A percentile compares a stretch with the other conserved stretches of the same genome.
These are phyloP conservation scores for Mus pahari DNA, from an alignment of 2,113 vertebrate species.

Conservation along the genomic window DNA sequence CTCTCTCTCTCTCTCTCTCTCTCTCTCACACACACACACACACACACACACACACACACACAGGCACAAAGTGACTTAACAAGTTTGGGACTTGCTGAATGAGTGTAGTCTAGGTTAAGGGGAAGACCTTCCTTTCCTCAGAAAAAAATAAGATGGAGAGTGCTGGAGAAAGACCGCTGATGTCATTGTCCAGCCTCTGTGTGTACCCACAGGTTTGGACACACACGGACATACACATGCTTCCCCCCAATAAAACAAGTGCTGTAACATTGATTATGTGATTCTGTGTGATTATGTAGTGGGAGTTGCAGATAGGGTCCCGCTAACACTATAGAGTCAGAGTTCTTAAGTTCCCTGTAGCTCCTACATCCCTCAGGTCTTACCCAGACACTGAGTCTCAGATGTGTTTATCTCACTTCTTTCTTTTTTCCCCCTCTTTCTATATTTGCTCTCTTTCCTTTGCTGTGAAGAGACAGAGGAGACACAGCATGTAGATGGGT, in stretches of 20 bases:
- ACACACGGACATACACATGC: neutral
- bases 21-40: too few species aligned
- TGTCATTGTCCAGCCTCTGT: too few species aligned
- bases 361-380: neutral
- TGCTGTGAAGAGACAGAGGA: neutral
- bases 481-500: neutral
- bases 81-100: neutral
- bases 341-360: neutral
- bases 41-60: neutral
- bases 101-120: neutral
- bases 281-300: neutral
- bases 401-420: neutral
- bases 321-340: neutral
- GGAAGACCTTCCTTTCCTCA: neutral
- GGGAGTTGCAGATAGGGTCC: neutral
- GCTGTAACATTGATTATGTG: neutral
- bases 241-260: neutral
- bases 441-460: neutral
- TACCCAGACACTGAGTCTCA: neutral
- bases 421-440: neutral
- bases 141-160: neutral
- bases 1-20: too few species aligned
- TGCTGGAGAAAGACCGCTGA: neutral
- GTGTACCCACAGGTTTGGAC: neutral
- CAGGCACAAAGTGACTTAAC: neutral